Conservation (phyloP, 30 jellyfish, hydroid and myxozoan genomes). For the Sanderia malayensis region DNA sequence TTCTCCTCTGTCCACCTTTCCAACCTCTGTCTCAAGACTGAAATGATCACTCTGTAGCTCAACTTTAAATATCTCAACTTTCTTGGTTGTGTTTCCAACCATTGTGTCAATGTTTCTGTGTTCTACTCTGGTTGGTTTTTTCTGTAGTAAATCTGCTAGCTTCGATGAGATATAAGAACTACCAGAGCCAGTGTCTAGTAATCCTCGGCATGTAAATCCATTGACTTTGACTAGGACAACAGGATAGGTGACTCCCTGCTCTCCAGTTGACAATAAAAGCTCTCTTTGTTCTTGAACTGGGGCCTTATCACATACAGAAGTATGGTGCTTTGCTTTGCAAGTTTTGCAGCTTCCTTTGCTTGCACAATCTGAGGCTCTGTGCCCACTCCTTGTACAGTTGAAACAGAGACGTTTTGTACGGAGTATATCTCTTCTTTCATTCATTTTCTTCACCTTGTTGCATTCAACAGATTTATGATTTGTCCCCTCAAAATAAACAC, state of each 20-base stretch:
- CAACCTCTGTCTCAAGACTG: not conserved
- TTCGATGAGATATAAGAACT: not conserved
- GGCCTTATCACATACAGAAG: not conserved
- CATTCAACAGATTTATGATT: not conserved
- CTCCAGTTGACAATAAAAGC: not conserved
- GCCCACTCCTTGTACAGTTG: conserved; percentile 1
- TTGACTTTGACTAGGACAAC: not conserved
- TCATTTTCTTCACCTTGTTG: not conserved
- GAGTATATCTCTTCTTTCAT: not conserved
- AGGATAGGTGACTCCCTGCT: conserved; percentile 1
- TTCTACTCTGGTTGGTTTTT: not conserved
- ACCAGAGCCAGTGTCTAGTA: conserved; percentile 1
- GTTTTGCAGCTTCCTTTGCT: conserved; percentile 1
- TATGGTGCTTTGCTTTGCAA: not conserved
- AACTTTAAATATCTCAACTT: not conserved
- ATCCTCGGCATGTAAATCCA: not conserved
- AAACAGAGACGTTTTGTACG: not conserved
- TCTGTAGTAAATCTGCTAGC: conserved; percentile 1
- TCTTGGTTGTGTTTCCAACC: not conserved
- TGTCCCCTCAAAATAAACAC: not conserved
- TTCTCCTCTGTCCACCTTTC: not conserved
- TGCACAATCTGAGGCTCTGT: conserved; percentile 2
- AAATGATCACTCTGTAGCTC: not conserved
- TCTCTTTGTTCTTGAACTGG: not conserved
- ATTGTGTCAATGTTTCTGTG: not conserved